phyloP scores from a whole-genome alignment of 30 jellyfish, hydroid and myxozoan species.

The Hydra vulgaris region DNA sequence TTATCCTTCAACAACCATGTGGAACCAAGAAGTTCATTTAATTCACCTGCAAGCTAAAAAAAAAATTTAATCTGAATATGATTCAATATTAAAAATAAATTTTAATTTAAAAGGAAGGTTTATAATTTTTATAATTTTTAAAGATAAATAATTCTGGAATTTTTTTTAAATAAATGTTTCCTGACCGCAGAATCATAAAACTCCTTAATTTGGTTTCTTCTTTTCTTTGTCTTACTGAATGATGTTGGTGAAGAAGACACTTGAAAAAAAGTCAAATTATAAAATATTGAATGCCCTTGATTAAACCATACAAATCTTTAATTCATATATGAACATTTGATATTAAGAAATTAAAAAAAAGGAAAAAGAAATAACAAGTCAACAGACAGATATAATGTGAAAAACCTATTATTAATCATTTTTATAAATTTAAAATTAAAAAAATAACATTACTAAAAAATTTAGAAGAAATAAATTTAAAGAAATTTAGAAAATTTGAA shows the following conservation, averaged over 20 bases:
- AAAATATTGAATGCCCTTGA: too few species aligned
- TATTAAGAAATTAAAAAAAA: too few species aligned
- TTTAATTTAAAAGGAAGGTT: too few species aligned
- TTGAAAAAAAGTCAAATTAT: not conserved
- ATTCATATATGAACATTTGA: not conserved
- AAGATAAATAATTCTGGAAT: not conserved
- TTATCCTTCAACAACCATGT: constrained; percentile 31
- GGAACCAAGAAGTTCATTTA: constrained; percentile 57
- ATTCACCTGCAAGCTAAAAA: constrained; percentile 70
- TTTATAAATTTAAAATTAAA: too few species aligned
- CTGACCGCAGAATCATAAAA: constrained; percentile 31
- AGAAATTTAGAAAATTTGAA: not conserved
- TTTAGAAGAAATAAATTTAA: not conserved
- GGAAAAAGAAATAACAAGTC: too few species aligned
- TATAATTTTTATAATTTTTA: too few species aligned
- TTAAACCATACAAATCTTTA: too few species aligned
- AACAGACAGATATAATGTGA: too few species aligned
- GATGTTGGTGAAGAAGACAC: constrained; percentile 27
- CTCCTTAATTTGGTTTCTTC: constrained; percentile 26
- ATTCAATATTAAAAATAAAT: not conserved
- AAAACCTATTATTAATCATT: too few species aligned
- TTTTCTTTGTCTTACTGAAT: constrained; percentile 6
- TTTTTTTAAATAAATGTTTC: not conserved
- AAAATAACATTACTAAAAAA: too few species aligned
- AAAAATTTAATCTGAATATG: not conserved